Base-by-base conservation (phyloP, 2,888 invertebrate genomes). In the Schizotus pectinicornis region DNA sequence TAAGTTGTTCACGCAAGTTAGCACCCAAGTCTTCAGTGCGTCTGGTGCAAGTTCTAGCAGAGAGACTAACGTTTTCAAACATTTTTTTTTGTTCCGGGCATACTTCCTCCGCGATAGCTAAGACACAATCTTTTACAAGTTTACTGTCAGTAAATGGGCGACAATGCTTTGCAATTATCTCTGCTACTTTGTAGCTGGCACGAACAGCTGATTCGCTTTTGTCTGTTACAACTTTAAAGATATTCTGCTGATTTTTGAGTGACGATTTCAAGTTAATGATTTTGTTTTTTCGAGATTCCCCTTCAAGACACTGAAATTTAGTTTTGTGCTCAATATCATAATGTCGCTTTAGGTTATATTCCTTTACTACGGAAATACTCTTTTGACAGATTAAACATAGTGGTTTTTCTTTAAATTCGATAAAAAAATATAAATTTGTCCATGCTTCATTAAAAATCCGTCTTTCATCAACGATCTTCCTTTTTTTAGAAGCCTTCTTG, bases 1-100 rank as follows among this genome's bases (percentile, higher is more conserved):
- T 51, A 42, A 67, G 61, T 64, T 65, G 67, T 51, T 60, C 60
- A 52, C 56, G 54, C 46, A 65, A 64, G 41, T 56, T 61, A 63
- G 14, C 46, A 30, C 56, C 56, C 47, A 59, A 64, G 41, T 64
- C 59, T 63, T 63, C 59, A 35, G 56, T 63, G 35, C 61, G 59
- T 36, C 53, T 47, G 22, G 53, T 47, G 2, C 32, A 13, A 9
- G 58, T 58, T 35, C 37, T 53, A 7, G 48, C 35, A 12, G 46
- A 53, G 8, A 53, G 12, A 46, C 45, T 35, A 1, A 48, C 9
- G 14, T 12, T 8, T 36, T 48, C 13, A 14, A 48, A 48, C 14
- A 7, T 30, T 2, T 48, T 58, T 47, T 46, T 53, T 35, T 58
- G 22, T 22, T 53, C 58, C 11, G 58, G 58, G 39, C 58, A 58